Base-by-base conservation (phyloP, 2,797 vertebrate genomes). In the Tragopan temminckii region DNA sequence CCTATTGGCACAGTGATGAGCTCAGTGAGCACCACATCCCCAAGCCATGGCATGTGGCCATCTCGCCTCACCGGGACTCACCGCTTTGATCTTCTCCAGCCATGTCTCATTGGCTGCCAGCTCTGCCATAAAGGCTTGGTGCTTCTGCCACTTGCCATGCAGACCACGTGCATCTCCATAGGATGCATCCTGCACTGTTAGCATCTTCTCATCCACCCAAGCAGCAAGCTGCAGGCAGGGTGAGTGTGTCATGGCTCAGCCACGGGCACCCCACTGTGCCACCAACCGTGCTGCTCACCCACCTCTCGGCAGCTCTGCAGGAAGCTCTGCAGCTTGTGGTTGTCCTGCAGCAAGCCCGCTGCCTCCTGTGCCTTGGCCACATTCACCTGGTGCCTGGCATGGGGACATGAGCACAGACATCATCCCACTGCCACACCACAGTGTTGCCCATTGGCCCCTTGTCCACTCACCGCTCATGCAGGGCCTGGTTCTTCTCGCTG, bases 161-260 rank as follows among this genome's bases (percentile, higher is more conserved):
- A 99, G 98, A 90, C 99, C 99, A 31, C 98, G 98, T 29, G 98
- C 98, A 83, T 98, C 99, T 1, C 99, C 98, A 5, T 99, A 99
- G 13, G 99, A 99, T 9, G 97, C 97, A 50, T 99, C 99, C 97
- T 99, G 99, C 27, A 98, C 99, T 1, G 98, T 99, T 97, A 99
- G 98, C 99, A 99, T 98, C 98, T 99, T 99, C 97, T 99, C 99
- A 42, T 99, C 99, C 98, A 99, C 99, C 99, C 99, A 99, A 38
- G 99, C 93, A 1, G 98, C 98, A 68, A 99, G 98, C 99, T 99
- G 97, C 19, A 43, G 95, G 53, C 45, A 50, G 70, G 3, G 55
- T 33, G 27, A 69, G 1, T 4, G 11, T 1, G 52, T 95, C 48
- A 95, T 24, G 17, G 36, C 43, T 80, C 0, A 4, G 68, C 64